A percentile compares a stretch with the other conserved stretches of the same genome.
Conservation (phyloP, 64 coral and sea anemone species). For the Astreopora myriophthalma region DNA sequence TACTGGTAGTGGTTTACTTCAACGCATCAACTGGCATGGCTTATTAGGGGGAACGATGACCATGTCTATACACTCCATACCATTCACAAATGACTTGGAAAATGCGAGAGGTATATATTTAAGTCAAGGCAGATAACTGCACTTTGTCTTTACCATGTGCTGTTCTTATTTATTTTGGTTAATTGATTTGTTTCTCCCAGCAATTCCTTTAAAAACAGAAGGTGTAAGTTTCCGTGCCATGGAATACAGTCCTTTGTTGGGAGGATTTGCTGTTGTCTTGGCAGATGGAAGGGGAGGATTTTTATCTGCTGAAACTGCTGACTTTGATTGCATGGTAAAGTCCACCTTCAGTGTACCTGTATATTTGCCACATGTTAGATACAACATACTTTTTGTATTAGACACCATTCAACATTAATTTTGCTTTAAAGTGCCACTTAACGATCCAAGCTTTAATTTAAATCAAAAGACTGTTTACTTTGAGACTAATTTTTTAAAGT, state of each 20-base stretch:
- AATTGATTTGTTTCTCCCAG: slow-evolving; percentile 1
- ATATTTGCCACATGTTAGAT: background rate
- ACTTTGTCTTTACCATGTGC: no score
- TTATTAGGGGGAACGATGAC: slow-evolving; percentile 46
- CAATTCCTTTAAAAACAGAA: slow-evolving; percentile 82
- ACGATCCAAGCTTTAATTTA: no score
- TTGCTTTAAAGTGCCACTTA: no score
- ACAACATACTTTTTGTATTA: background rate
- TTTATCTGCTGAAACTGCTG: slow-evolving; percentile 91
- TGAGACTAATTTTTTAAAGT: no score
- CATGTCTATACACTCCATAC: slow-evolving; percentile 78
- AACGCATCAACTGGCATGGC: slow-evolving; percentile 77
- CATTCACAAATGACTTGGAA: slow-evolving; percentile 90
- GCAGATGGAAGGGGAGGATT: slow-evolving; percentile 96
- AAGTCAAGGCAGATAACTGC: background rate
- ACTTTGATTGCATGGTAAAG: slow-evolving; percentile 89
- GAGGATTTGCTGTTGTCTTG: slow-evolving; percentile 96
- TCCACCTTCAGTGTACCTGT: background rate
- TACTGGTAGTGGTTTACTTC: slow-evolving; percentile 82
- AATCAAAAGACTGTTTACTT: no score
- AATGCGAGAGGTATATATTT: slow-evolving; percentile 34
- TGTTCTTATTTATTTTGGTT: no score
- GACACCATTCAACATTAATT: background rate
- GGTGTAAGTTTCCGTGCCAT: slow-evolving; percentile 89
- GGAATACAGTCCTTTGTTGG: slow-evolving; percentile 94